Conservation (phyloP, 2,113 vertebrate genomes). For the Sander vitreus region DNA sequence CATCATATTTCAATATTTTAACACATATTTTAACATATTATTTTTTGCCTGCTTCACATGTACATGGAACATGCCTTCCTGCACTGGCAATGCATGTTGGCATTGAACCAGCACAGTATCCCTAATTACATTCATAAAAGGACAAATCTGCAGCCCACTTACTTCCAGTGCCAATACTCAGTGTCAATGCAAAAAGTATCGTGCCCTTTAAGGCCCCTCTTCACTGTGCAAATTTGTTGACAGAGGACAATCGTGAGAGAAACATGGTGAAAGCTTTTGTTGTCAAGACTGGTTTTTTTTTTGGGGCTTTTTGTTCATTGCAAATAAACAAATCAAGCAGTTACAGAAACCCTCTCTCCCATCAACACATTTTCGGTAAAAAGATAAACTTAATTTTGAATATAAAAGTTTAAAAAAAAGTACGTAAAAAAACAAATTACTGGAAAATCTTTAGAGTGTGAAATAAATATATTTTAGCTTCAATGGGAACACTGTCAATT, state of each 20-base stretch:
- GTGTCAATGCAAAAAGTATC: not conserved
- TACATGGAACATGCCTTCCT: not conserved
- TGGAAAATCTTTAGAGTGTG: too few species aligned
- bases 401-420: not conserved
- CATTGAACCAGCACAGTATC: not conserved
- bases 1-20: not conserved
- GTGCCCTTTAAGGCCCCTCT: not conserved
- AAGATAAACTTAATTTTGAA: not conserved
- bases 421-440: too few species aligned
- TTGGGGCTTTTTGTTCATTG: not conserved
- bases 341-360: not conserved
- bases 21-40: conserved; percentile 10
- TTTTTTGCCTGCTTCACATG: not conserved
- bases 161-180: not conserved
- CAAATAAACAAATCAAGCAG: not conserved
- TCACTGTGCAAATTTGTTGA: not conserved
- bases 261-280: not conserved
- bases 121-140: not conserved
- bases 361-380: not conserved
- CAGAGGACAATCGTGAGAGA: not conserved
- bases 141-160: not conserved
- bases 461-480: not conserved
- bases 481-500: too few species aligned
- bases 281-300: too few species aligned
- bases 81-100: not conserved